phyloP scores from a whole-genome alignment of 2,113 vertebrate species.

The Poecilia latipinna region DNA sequence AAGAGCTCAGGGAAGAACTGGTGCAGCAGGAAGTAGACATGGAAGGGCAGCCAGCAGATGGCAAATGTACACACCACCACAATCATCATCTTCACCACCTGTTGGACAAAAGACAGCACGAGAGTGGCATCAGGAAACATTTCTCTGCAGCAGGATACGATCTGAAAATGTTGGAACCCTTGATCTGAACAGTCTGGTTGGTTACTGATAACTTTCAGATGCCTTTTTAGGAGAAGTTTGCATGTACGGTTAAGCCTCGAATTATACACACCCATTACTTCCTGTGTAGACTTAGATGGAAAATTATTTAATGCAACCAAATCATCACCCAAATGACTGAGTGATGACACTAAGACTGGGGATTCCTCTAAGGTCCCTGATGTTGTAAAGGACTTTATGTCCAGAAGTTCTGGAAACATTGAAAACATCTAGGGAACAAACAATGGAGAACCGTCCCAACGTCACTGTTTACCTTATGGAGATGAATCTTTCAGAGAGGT shows the following conservation, averaged over 20 bases:
- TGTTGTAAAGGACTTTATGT: too few species aligned
- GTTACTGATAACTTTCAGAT: background rate
- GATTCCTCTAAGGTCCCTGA: too few species aligned
- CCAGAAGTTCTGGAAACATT: background rate
- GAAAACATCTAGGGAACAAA: background rate
- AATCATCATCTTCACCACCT: constrained; percentile 99
- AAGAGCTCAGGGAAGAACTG: constrained; percentile 85
- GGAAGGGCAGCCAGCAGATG: constrained; percentile 95
- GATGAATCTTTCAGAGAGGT: background rate
- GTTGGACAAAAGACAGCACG: constrained; percentile 18
- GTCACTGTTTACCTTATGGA: background rate
- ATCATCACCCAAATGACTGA: background rate
- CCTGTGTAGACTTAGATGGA: too few species aligned
- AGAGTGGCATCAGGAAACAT: background rate
- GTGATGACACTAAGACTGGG: too few species aligned
- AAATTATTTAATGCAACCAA: too few species aligned
- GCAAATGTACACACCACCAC: constrained; percentile 95
- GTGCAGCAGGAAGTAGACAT: constrained; percentile 92
- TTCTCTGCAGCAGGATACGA: background rate
- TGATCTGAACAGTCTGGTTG: background rate
- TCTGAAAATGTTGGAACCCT: background rate
- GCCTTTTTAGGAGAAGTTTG: background rate
- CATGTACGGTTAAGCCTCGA: background rate
- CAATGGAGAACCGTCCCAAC: background rate
- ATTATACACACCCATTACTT: too few species aligned